A percentile compares a stretch with the other conserved stretches of the same genome.
Conservation (phyloP, 2,797 vertebrate genomes). For the Ptychadena robeensis region DNA sequence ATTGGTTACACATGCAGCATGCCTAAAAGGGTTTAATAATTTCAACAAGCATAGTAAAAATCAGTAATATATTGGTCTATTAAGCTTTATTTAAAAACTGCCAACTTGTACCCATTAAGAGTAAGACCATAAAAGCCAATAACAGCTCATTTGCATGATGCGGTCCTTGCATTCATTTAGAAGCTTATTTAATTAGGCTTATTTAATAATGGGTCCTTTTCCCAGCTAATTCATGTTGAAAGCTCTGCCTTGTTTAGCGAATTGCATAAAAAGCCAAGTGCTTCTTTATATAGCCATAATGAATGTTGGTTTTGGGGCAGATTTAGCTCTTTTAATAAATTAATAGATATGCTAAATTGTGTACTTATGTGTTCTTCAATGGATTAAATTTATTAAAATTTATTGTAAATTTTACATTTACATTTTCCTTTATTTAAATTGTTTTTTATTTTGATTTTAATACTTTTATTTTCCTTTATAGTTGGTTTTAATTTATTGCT, state of each 20-base stretch:
- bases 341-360: not conserved
- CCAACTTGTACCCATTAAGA: not conserved
- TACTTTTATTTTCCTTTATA: not conserved
- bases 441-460: not conserved
- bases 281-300: not conserved
- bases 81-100: not conserved
- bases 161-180: conserved; percentile 5
- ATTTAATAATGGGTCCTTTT: not conserved
- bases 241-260: not conserved
- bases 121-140: not conserved
- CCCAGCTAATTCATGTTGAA: not conserved
- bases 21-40: not conserved
- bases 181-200: not conserved
- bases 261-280: not conserved
- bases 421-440: no score
- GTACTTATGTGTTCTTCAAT: not conserved
- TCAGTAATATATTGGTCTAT: not conserved
- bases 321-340: conserved; percentile 1
- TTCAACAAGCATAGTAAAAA: not conserved
- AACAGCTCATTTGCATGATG: not conserved
- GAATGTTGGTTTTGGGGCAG: not conserved
- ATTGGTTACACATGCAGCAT: no score
- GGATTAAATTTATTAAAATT: not conserved
- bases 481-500: not conserved
- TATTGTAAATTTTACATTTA: not conserved